Evolutionary conservation across 2,797 vertebrate genomes (phyloP).

Genomic region (Tokudaia muenninki): DNA sequence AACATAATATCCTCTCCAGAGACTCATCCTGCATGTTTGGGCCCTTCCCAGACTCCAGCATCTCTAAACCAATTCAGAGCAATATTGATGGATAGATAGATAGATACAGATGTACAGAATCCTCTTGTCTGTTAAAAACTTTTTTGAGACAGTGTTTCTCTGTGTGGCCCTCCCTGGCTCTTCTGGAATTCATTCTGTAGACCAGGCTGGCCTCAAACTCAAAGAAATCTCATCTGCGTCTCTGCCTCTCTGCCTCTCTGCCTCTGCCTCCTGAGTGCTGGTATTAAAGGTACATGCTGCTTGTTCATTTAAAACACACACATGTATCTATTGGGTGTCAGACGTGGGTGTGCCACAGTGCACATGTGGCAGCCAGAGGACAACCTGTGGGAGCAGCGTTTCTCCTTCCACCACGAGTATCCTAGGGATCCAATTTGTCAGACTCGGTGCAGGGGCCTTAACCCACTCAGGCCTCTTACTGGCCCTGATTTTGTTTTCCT

Average conservation of each 20-base stretch:
- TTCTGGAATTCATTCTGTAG: background rate
- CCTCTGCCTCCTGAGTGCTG: background rate
- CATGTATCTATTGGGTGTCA: too few species aligned
- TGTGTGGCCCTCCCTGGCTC: background rate
- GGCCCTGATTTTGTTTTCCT: background rate
- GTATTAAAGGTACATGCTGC: too few species aligned
- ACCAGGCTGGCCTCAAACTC: background rate
- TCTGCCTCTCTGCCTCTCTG: too few species aligned
- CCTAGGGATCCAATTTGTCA: background rate
- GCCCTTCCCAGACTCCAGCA: background rate
- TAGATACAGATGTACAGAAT: background rate
- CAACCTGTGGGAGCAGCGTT: background rate
- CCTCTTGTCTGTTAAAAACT: background rate
- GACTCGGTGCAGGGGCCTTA: background rate
- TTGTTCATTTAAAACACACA: too few species aligned
- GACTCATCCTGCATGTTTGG: background rate
- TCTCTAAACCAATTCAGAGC: background rate
- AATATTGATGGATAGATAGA: background rate
- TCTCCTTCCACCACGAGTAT: background rate
- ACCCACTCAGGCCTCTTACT: background rate
- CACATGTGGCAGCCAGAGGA: background rate
- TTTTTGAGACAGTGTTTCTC: background rate
- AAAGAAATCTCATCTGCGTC: background rate
- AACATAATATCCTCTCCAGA: background rate
- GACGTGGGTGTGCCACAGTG: too few species aligned